Percentiles rank a stretch among this genome's conserved stretches.
These are phyloP conservation scores for Slavum lentiscoides DNA, from an alignment of 2,888 invertebrate species.

Conservation along the genomic window DNA sequence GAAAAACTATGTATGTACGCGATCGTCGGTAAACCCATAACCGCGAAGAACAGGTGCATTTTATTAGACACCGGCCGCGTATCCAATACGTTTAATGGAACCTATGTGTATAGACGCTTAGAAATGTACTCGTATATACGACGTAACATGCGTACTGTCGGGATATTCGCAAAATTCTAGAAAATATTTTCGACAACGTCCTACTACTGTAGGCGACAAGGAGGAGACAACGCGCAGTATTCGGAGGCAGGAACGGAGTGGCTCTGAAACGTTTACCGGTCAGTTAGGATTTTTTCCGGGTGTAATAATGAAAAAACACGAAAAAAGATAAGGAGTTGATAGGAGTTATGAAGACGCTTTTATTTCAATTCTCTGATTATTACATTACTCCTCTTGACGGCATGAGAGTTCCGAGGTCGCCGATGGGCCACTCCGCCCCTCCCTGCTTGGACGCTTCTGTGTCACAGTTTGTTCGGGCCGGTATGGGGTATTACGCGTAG, in stretches of 20 bases:
- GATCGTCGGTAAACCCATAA: background rate
- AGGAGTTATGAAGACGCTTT: too few species aligned
- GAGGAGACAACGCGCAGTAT: too few species aligned
- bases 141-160: background rate
- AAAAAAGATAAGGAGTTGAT: too few species aligned
- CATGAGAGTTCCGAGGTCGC: too few species aligned
- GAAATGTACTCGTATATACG: background rate
- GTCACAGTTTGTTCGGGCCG: background rate
- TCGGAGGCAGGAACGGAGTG: too few species aligned
- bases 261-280: too few species aligned
- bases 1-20: background rate
- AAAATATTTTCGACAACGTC: background rate
- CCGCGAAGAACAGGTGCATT: slow-evolving; percentile 46
- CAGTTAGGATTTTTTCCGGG: too few species aligned
- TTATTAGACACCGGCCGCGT: slow-evolving; percentile 17
- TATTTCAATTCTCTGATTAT: too few species aligned
- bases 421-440: too few species aligned
- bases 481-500: background rate
- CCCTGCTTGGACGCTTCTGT: background rate
- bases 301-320: too few species aligned
- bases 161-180: slow-evolving; percentile 4
- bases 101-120: background rate
- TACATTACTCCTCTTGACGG: too few species aligned
- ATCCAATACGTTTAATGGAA: slow-evolving; percentile 41
- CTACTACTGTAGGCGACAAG: background rate